Evolutionary conservation across 2,797 vertebrate species (phyloP).

Genomic region (Chrosomus eos): DNA sequence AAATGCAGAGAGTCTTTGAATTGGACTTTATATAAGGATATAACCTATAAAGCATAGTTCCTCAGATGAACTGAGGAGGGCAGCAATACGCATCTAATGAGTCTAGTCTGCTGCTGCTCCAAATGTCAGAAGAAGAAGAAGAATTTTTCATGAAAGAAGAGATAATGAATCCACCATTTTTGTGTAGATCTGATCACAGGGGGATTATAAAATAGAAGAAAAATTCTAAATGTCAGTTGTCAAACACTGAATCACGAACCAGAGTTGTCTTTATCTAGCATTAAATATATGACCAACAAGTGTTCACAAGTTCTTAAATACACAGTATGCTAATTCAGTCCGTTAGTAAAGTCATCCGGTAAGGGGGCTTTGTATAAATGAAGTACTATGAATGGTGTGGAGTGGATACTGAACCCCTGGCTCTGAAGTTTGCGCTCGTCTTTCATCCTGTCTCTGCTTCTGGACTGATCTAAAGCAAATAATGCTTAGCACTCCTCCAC

Average conservation of each 20-base stretch:
- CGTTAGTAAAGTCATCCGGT: background rate
- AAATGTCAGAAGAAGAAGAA: background rate
- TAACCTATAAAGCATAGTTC: background rate
- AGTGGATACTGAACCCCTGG: slow-evolving; percentile 65
- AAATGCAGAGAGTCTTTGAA: background rate
- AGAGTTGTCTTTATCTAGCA: background rate
- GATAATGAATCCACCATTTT: background rate
- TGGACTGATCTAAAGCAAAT: slow-evolving; percentile 69
- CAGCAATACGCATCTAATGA: background rate
- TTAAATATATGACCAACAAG: background rate
- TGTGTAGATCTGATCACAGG: background rate
- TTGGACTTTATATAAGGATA: background rate
- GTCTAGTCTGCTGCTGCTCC: background rate
- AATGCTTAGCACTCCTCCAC: slow-evolving; percentile 84
- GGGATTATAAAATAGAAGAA: background rate
- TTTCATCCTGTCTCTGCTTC: slow-evolving; percentile 5
- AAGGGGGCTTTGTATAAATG: slow-evolving; percentile 68
- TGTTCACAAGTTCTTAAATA: background rate
- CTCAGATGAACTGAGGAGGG: background rate
- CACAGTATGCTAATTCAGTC: background rate
- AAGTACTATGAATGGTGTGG: slow-evolving; percentile 70
- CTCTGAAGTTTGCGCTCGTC: slow-evolving; percentile 34
- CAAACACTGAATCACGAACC: background rate
- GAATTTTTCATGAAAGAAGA: background rate
- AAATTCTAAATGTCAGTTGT: background rate